phyloP scores from a whole-genome alignment of 1,140 invertebrate genomes.

The Nylanderia fulva region DNA sequence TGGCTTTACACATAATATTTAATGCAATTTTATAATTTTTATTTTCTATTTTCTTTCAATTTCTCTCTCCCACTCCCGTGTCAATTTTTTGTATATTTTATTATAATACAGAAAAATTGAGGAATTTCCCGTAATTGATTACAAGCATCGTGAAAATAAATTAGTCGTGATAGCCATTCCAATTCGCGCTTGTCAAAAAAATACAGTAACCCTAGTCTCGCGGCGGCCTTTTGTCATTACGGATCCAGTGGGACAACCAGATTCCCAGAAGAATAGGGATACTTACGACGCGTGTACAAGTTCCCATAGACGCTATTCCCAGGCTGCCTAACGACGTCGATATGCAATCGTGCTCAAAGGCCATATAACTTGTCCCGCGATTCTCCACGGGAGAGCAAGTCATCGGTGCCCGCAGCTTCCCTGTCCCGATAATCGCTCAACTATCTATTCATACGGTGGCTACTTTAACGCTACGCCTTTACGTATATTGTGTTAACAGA shows the following conservation, averaged over 20 bases:
- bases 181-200: conserved; percentile 12
- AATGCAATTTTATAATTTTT: not conserved
- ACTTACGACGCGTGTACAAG: not conserved
- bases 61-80: not conserved
- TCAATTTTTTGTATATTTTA: not conserved
- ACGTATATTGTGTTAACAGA: conserved; percentile 59
- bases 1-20: not conserved
- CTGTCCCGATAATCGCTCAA: conserved; percentile 26
- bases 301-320: conserved; percentile 1
- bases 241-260: not conserved
- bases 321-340: conserved; percentile 35
- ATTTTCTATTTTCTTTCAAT: not conserved
- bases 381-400: not conserved
- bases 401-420: not conserved
- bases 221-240: not conserved
- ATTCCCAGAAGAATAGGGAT: not conserved
- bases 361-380: conserved; percentile 42
- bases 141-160: conserved; percentile 11
- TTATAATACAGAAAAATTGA: not conserved
- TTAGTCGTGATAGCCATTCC: conserved; percentile 29
- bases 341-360: conserved; percentile 43
- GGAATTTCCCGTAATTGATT: conserved; percentile 11
- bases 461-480: conserved; percentile 45
- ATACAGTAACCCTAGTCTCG: conserved; percentile 30
- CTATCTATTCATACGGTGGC: not conserved